These are phyloP conservation scores for Percopsis transmontana DNA, from an alignment of 2,113 vertebrate species.

Conservation along the genomic window DNA sequence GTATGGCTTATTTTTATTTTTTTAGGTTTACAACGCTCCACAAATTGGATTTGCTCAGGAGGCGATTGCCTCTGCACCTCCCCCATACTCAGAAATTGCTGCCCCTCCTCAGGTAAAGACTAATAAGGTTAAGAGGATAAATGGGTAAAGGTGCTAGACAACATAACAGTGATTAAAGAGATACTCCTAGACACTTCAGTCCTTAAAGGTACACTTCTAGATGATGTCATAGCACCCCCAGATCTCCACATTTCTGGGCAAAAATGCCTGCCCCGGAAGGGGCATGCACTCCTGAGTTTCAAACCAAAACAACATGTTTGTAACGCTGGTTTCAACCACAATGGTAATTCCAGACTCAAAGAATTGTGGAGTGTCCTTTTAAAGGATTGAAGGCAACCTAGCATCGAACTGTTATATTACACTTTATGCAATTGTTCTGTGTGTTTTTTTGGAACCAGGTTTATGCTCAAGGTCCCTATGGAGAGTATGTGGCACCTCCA, in stretches of 20 bases:
- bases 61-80: constrained; percentile 73
- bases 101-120: constrained; percentile 69
- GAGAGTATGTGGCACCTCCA: constrained; percentile 66
- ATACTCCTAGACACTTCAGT: too few relatives aligned
- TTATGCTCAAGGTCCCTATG: constrained; percentile 71
- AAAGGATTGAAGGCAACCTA: neutral
- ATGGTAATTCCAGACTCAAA: neutral
- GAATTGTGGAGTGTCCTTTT: neutral
- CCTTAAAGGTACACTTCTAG: too few relatives aligned
- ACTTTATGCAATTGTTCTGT: neutral
- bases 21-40: constrained; percentile 64
- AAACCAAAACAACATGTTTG: neutral
- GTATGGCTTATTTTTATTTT: constrained; percentile 9
- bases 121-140: too few relatives aligned
- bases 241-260: too few relatives aligned
- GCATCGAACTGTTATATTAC: neutral
- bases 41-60: constrained; percentile 70
- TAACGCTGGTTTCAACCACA: too few relatives aligned
- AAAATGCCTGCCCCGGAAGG: too few relatives aligned
- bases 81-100: constrained; percentile 74
- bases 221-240: too few relatives aligned
- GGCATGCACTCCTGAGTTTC: too few relatives aligned
- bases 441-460: constrained; percentile 45
- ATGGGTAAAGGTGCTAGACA: neutral
- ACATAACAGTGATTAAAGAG: neutral